Evolutionary conservation across 2,113 vertebrate species (phyloP), one percentile per base, ranked within the genome.

Genomic region (Pedetes capensis): DNA sequence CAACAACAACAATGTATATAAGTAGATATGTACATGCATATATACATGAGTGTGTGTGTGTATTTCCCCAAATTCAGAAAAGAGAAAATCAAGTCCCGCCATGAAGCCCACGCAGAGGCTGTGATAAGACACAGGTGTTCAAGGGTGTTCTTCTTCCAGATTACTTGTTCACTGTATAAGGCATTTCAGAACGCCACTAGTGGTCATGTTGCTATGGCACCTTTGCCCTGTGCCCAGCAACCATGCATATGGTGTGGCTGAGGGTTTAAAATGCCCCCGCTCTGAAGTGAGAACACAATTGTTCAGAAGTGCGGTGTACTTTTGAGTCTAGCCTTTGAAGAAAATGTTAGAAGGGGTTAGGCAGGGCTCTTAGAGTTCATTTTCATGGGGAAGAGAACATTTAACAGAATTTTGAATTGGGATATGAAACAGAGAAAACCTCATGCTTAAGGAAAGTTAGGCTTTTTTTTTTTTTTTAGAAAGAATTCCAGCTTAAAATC

Each of bases 191-290:
- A 83, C 29, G 92, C 57, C 93, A 63, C 18, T 32, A 63, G 75
- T 42, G 27, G 76, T 42, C 89, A 76, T 89, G 96, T 97, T 95
- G 86, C 93, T 94, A 91, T 93, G 79, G 89, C 44, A 91, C 61
- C 95, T 59, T 89, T 93, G 12, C 87, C 71, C 10, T 63, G 59
- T 87, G 29, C 79, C 59, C 92, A 63, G 78, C 68, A 86, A 94
- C 81, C 53, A 4, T 57, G 29, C 49, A 2, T 87, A 63, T 18
- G 25, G 75, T 59, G n/a, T 88, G 53, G 42, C 69, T 89, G 86
- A 63, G 68, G 68, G 55, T 80, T 83, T 44, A 51, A 87, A 92
- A 91, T 81, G 61, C 44, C 75, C 44, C 75, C 81, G 92, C 80
- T 95, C 94, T 78, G 81, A 85, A 85, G 71, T 69, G 57, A 95